Evolutionary conservation across 1,140 invertebrate genomes (phyloP), one percentile per base, ranked within the genome.

Genomic region (Rhagoletis zephyria): DNA sequence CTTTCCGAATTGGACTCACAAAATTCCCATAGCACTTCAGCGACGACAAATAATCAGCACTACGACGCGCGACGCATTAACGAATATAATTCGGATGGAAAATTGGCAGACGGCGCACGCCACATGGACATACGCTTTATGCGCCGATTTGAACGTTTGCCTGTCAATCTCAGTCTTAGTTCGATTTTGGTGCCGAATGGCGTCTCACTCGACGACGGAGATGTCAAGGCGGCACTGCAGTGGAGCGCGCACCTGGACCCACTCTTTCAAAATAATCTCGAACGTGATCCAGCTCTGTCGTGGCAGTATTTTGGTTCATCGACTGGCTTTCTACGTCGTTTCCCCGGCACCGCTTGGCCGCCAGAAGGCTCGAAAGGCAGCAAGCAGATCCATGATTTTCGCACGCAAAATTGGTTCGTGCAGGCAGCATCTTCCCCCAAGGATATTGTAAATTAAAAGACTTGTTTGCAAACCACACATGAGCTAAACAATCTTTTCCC

Each of bases 301-400:
- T 99, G 98, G 98, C 98, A 99, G 94, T 99, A 98, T 94, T 99
- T 98, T 93, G 98, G 98, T 85, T 98, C 97, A 85, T 96, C 97
- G 61, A 95, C 95, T 2, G 98, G 98, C 60, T 98, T 99, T 93
- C 95, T 99, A 90, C 94, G 98, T 89, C 95, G 97, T 90, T 99
- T 98, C 94, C 98, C 98, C 93, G 98, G 97, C 48, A 96, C 96
- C 81, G 95, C 96, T 19, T 97, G 96, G 96, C 96, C 96, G 45
- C 95, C 96, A 9, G 94, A 95, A 86, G 95, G 93, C 7, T 93
- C 94, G 48, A 93, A 94, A 89, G 94, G 94, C 88, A 94, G 95
- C 14, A 94, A 96, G 59, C 96, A 97, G 88, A 95, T 98, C 86
- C 97, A 98, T 93, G 97, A 98, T 93, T 98, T 97, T 91, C 95